Evolutionary conservation across 1,140 invertebrate genomes (phyloP).

Genomic region (Diabrotica undecimpunctata): DNA sequence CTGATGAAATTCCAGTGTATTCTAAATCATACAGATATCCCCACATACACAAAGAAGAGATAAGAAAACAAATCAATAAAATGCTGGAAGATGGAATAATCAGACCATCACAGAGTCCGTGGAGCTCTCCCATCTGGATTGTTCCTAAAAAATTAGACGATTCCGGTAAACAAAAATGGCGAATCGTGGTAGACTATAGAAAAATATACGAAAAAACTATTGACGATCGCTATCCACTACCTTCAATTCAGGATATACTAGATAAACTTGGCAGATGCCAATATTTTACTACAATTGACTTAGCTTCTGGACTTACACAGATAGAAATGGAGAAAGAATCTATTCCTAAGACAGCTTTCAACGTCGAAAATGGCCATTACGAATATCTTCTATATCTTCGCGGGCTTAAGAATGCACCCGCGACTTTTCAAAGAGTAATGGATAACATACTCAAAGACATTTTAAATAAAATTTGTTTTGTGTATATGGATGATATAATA

Average conservation of each 20-base stretch:
- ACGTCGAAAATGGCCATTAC: too few species aligned
- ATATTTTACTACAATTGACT: conserved; percentile 50
- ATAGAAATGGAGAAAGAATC: conserved; percentile 44
- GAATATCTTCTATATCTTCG: too few species aligned
- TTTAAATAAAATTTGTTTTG: conserved; percentile 26
- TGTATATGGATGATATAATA: conserved; percentile 45
- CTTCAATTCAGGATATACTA: conserved; percentile 49
- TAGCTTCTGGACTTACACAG: conserved; percentile 46
- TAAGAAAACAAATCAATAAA: too few species aligned
- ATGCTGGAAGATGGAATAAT: too few species aligned
- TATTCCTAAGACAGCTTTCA: conserved; percentile 46
- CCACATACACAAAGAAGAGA: too few species aligned
- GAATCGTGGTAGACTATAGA: too few species aligned
- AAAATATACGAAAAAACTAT: conserved; percentile 8
- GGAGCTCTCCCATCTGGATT: too few species aligned
- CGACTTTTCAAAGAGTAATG: conserved; percentile 5
- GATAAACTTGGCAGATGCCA: conserved; percentile 43
- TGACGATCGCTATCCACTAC: conserved; percentile 36
- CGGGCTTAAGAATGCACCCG: neutral
- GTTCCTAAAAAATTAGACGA: too few species aligned
- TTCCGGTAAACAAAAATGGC: too few species aligned
- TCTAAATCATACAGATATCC: too few species aligned
- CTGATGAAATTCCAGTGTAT: too few species aligned
- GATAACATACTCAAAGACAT: conserved; percentile 18
- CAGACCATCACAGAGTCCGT: too few species aligned